Percentiles rank a stretch among this genome's conserved stretches.
phyloP scores from a whole-genome alignment of 2,888 invertebrate genomes.

The Trachelus troglodyta region DNA sequence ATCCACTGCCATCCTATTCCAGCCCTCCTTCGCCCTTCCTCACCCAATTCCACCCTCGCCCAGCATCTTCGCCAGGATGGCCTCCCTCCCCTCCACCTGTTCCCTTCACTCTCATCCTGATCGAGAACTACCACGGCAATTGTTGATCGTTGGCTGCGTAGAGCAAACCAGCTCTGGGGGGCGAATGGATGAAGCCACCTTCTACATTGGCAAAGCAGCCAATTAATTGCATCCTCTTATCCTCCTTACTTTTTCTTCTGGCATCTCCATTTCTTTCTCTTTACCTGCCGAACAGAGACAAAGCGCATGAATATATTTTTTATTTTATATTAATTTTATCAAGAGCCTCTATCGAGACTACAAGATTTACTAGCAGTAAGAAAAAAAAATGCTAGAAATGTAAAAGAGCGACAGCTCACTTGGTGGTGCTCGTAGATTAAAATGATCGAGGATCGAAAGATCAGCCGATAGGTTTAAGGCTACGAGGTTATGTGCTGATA shows the following conservation, averaged over 20 bases:
- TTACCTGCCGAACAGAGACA: not conserved
- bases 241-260: not conserved
- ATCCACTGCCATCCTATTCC: conserved; percentile 17
- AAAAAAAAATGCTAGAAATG: not conserved
- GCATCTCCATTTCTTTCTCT: not conserved
- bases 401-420: no score
- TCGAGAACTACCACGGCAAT: conserved; percentile 40
- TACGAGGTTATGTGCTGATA: no score
- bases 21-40: conserved; percentile 16
- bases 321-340: not conserved
- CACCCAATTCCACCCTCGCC: conserved; percentile 2
- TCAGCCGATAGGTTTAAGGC: not conserved
- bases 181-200: not conserved
- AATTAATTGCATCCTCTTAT: not conserved
- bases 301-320: not conserved
- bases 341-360: not conserved
- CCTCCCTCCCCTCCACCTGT: not conserved
- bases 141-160: conserved; percentile 57
- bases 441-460: not conserved
- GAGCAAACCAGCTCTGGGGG: not conserved
- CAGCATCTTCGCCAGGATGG: not conserved
- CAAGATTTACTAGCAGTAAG: not conserved
- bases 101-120: not conserved
- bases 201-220: not conserved
- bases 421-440: not conserved